Percentiles rank a stretch among this genome's conserved stretches.
Conservation (phyloP, 2,888 invertebrate genomes). For the Sminthurinus aureus region DNA sequence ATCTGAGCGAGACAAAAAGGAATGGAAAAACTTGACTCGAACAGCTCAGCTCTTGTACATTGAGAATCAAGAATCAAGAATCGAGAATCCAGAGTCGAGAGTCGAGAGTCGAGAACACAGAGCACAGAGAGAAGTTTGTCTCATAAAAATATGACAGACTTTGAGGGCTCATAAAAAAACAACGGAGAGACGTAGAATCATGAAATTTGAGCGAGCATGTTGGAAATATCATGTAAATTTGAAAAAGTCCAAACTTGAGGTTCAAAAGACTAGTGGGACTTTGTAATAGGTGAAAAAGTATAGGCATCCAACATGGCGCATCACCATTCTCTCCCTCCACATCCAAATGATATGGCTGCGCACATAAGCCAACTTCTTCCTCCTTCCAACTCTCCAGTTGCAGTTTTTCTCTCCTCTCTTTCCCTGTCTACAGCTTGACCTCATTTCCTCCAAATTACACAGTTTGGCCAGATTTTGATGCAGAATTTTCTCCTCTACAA, state of each 20-base stretch:
- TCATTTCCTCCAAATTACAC: not conserved
- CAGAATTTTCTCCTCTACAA: not conserved
- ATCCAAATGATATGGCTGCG: not conserved
- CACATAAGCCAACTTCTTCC: not conserved
- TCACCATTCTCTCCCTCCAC: not conserved
- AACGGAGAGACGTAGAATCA: not conserved
- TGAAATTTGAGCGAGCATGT: not conserved
- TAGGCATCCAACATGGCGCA: conserved; percentile 10
- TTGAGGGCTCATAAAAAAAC: not conserved
- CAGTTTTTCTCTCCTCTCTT: not conserved
- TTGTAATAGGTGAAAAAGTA: conserved; percentile 11
- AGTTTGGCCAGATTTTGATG: not conserved
- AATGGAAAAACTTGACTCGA: not conserved
- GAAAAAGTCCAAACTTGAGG: not conserved
- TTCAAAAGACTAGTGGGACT: not conserved
- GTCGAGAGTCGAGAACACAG: not conserved
- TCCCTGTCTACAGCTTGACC: not conserved
- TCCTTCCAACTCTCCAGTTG: not conserved
- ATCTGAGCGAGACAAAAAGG: not conserved
- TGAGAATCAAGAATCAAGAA: not conserved
- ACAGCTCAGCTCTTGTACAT: not conserved
- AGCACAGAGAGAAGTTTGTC: not conserved
- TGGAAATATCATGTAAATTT: not conserved
- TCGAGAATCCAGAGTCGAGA: too few relatives aligned
- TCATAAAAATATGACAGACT: not conserved